Evolutionary conservation across 2,888 invertebrate genomes (phyloP).

Genomic region (Apodemia hepburni): DNA sequence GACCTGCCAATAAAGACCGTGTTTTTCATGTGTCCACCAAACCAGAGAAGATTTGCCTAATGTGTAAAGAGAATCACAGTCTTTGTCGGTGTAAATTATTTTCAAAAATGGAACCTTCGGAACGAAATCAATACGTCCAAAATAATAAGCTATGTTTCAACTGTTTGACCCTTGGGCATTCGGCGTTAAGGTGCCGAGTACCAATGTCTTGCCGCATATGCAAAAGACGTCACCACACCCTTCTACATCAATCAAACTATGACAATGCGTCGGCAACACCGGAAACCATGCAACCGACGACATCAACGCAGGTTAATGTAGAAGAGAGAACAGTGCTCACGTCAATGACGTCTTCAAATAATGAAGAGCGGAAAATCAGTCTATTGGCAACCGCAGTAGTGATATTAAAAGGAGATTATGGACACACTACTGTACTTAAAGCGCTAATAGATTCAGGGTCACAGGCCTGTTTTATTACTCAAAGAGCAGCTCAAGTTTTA

Average conservation of each 20-base stretch:
- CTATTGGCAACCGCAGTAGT: conserved; percentile 28
- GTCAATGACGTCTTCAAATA: conserved; percentile 1
- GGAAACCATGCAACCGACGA: not conserved
- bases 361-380: conserved; percentile 13
- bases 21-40: conserved; percentile 1
- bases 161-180: conserved; percentile 26
- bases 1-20: not conserved
- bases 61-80: conserved; percentile 24
- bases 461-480: conserved; percentile 34
- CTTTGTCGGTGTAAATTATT: conserved; percentile 27
- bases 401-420: conserved; percentile 21
- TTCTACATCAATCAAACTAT: conserved; percentile 22
- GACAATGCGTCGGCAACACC: conserved; percentile 14
- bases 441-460: conserved; percentile 34
- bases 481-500: conserved; percentile 25
- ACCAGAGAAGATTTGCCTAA: conserved; percentile 14
- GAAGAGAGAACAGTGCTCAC: not conserved
- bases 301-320: not conserved
- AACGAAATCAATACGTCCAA: conserved; percentile 21
- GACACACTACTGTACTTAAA: conserved; percentile 20
- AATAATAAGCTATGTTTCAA: conserved; percentile 24
- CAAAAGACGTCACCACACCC: conserved; percentile 27
- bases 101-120: conserved; percentile 18
- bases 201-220: conserved; percentile 28
- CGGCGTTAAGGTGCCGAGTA: conserved; percentile 23